Evolutionary conservation across 2,113 vertebrate species (phyloP).

Genomic region (Odontesthes bonariensis): DNA sequence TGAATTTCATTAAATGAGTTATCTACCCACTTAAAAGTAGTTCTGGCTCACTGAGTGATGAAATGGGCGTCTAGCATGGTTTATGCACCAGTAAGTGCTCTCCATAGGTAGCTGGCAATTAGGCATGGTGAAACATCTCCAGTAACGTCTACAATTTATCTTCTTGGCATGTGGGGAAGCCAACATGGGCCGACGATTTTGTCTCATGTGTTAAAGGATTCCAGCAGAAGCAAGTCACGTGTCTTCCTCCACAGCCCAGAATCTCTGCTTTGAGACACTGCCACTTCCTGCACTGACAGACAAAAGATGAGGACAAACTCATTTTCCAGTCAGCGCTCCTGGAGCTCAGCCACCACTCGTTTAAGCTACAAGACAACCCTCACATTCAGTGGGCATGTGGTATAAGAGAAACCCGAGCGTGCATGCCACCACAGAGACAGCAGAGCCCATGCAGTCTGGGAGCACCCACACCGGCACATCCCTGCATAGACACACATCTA

Average conservation of each 20-base stretch:
- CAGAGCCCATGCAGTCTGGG: conserved; percentile 3
- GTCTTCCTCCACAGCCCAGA: conserved; percentile 23
- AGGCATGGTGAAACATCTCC: conserved; percentile 50
- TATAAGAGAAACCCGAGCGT: conserved; percentile 8
- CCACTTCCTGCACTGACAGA: conserved; percentile 45
- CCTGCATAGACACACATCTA: conserved; percentile 5
- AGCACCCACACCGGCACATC: conserved; percentile 21
- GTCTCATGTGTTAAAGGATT: conserved; percentile 53
- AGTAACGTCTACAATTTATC: conserved; percentile 63
- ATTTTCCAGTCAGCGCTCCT: conserved; percentile 55
- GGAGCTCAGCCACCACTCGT: conserved; percentile 52
- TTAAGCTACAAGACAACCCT: conserved; percentile 42
- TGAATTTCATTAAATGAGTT: conserved; percentile 63
- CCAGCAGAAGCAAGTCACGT: conserved; percentile 38
- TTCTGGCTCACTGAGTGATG: conserved; percentile 69
- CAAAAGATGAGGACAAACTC: conserved; percentile 45
- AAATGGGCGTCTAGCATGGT: conserved; percentile 62
- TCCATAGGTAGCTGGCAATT: conserved; percentile 66
- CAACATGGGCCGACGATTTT: conserved; percentile 48
- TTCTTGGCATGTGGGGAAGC: conserved; percentile 44
- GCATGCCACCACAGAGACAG: neutral
- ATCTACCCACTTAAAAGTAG: conserved; percentile 61
- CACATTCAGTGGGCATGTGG: conserved; percentile 36
- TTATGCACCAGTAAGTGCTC: conserved; percentile 57
- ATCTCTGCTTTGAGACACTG: conserved; percentile 46